A percentile compares a stretch with the other conserved stretches of the same genome.
These are phyloP conservation scores for Petrocephalus sullivani DNA, from an alignment of 2,797 vertebrate species.

Conservation along the genomic window DNA sequence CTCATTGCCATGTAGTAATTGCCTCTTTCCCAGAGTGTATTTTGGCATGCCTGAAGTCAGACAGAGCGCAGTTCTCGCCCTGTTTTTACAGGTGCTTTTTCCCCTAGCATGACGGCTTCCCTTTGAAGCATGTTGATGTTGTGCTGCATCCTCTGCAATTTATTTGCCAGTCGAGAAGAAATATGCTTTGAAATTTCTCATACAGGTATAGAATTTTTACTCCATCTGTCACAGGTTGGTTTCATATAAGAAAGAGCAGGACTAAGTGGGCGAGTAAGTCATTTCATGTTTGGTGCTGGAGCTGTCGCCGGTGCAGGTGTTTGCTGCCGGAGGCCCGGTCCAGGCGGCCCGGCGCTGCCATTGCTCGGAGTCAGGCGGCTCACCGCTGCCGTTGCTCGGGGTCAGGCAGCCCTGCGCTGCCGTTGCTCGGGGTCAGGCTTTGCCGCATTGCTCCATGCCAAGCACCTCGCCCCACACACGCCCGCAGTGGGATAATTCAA, in stretches of 20 bases:
- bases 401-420: neutral
- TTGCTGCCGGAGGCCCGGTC: constrained; percentile 23
- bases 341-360: neutral
- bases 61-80: neutral
- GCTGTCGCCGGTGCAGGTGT: neutral
- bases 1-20: neutral
- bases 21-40: neutral
- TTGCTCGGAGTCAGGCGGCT: no score
- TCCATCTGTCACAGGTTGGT: neutral
- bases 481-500: neutral
- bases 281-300: neutral
- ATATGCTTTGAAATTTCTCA: neutral
- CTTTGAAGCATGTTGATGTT: neutral
- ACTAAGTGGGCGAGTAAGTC: neutral
- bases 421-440: neutral
- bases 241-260: neutral
- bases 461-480: neutral
- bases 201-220: neutral
- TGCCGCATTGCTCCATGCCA: neutral
- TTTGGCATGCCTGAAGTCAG: neutral
- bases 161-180: neutral
- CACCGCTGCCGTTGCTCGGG: no score
- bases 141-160: neutral
- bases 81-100: neutral
- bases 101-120: neutral